Evolutionary conservation across 2,113 vertebrate species (phyloP).

Genomic region (Cyanoderma ruficeps): DNA sequence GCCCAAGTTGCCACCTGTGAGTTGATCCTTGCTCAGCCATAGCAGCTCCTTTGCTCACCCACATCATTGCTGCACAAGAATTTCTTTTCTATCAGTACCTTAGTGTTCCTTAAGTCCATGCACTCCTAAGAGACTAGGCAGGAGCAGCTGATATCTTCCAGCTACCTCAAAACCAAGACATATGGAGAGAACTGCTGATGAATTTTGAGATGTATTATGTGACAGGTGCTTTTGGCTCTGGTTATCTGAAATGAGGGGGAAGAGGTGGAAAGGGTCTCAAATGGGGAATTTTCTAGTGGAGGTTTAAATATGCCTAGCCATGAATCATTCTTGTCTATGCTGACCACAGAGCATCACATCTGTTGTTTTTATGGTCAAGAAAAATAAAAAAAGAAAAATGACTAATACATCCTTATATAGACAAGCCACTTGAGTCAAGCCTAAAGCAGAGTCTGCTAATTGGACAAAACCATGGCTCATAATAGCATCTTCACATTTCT

Average conservation of each 20-base stretch:
- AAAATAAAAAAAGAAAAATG: constrained; percentile 37
- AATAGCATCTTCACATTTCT: constrained; percentile 31
- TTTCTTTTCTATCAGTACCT: background rate
- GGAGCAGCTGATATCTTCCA: constrained; percentile 27
- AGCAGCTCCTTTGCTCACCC: background rate
- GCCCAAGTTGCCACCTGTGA: background rate
- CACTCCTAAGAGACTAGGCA: constrained; percentile 1
- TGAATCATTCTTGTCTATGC: constrained; percentile 53
- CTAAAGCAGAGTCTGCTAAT: constrained; percentile 5
- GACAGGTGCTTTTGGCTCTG: constrained; percentile 31
- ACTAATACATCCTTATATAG: constrained; percentile 51
- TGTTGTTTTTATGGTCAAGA: constrained; percentile 57
- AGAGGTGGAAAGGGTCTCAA: constrained; percentile 43
- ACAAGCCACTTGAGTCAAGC: constrained; percentile 29
- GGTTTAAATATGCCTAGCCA: constrained; percentile 16
- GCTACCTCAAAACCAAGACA: constrained; percentile 26
- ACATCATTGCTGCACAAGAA: background rate
- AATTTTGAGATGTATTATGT: constrained; percentile 11
- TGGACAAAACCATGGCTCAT: constrained; percentile 20
- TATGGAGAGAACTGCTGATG: constrained; percentile 20
- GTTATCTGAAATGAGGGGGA: constrained; percentile 29
- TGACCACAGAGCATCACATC: constrained; percentile 61
- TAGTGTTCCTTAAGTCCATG: background rate
- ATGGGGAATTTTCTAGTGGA: constrained; percentile 17
- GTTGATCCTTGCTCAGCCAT: background rate